These are phyloP conservation scores for Serranus cabrilla DNA, from an alignment of 2,797 vertebrate species.

Conservation along the genomic window DNA sequence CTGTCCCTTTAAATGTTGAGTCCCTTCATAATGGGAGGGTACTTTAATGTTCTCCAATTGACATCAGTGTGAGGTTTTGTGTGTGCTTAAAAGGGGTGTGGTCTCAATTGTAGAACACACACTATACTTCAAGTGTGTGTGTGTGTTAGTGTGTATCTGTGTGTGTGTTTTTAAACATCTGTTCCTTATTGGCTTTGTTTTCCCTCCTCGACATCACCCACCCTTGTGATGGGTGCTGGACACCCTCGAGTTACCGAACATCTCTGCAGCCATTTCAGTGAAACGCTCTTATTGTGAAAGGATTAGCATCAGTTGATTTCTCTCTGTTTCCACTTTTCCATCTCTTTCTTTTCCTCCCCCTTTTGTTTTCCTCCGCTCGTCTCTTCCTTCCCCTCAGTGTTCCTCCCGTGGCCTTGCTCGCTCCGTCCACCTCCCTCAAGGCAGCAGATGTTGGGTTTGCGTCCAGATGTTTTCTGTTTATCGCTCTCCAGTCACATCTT, in stretches of 20 bases:
- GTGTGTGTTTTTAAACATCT: slow-evolving; percentile 79
- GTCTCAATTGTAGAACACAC: slow-evolving; percentile 46
- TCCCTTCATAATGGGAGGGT: slow-evolving; percentile 22
- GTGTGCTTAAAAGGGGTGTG: slow-evolving; percentile 44
- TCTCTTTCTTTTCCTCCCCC: slow-evolving; percentile 40
- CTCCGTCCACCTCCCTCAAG: slow-evolving; percentile 53
- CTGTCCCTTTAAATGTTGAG: slow-evolving; percentile 4
- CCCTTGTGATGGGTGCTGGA: slow-evolving; percentile 55
- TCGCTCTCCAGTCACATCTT: slow-evolving; percentile 56
- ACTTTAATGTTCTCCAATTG: slow-evolving; percentile 39
- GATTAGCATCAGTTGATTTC: slow-evolving; percentile 24
- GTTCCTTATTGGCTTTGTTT: slow-evolving; percentile 83
- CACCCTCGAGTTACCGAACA: slow-evolving; percentile 17
- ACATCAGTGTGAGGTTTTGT: slow-evolving; percentile 13
- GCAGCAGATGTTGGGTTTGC: slow-evolving; percentile 63
- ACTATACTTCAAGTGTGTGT: slow-evolving; percentile 40
- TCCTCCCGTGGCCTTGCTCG: slow-evolving; percentile 47
- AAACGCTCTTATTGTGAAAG: slow-evolving; percentile 17
- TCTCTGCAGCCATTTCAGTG: slow-evolving; percentile 16
- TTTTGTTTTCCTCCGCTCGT: slow-evolving; percentile 39
- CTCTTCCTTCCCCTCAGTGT: slow-evolving; percentile 40
- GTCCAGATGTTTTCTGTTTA: slow-evolving; percentile 75
- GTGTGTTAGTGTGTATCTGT: slow-evolving; percentile 15
- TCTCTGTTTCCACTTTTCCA: slow-evolving; percentile 9
- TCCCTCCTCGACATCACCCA: slow-evolving; percentile 66